Base-by-base conservation (phyloP, 2,113 vertebrate species). In the Periophthalmus modestus region DNA sequence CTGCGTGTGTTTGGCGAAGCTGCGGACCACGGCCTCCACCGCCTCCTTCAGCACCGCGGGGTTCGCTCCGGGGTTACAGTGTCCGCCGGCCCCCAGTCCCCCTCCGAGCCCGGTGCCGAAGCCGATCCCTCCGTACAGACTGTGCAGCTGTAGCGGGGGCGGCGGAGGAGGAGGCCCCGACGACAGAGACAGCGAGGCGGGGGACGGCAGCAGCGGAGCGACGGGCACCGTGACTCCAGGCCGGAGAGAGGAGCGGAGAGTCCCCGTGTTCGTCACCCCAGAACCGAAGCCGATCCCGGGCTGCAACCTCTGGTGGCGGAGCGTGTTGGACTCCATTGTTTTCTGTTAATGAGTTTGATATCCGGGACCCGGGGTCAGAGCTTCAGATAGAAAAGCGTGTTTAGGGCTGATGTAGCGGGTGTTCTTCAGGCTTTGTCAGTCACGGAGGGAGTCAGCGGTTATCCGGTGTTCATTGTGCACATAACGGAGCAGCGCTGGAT, bases 1-100 rank as follows among this genome's bases (percentile, higher is more conserved):
- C 82, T 98, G 97, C 13, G 97, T 98, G 94, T 98, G 96, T 85
- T 97, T 97, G 77, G 96, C 96, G 92, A 98, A 98, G 94, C 97
- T 98, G 87, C 96, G 87, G 69, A 98, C 97, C 84, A 98, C 97
- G 5, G 96, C 97, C 90, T 98, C 97, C 92, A 98, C 96, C 5
- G 96, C 96, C 84, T 98, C 96, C 84, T 96, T 91, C 90, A 98
- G 93, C 86, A 97, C 96, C 0, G 95, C 95, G 13, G 96, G 96
- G 87, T 95, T 96, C 23, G 57, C 57, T 62, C 94, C 94, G 24
- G 93, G 92, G 83, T 91, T 93, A 48, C 89, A 87, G 81, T 88
- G 88, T 21, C 92, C 93, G 63, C 87, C 74, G 13, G 88, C 90
- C 36, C 93, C 90, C 28, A 90, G 78, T 74, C 92, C 90, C 73